Evolutionary conservation across 92 coral and sea anemone genomes (phyloP), one percentile per base, ranked within the genome.

Genomic region (Pocillopora grandis): DNA sequence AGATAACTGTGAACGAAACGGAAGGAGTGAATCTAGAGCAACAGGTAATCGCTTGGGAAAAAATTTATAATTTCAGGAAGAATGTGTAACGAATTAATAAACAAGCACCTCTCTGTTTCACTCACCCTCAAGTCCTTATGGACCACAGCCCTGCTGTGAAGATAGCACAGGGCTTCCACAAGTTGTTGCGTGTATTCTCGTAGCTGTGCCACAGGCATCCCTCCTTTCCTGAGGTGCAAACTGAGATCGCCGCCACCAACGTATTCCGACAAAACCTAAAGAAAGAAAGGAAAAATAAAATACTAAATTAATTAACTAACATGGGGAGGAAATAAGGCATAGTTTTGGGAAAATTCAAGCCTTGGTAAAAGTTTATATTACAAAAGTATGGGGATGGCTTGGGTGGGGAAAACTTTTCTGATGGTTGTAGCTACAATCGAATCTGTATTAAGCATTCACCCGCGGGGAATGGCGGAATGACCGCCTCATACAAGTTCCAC

Each of bases 101-200:
- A 23, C 70, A 21, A 42, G 31, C 31, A 21, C 33, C 21, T n/a
- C 14, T 27, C 17, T 21, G 18, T 61, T 17, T 1, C 71, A 52
- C 84, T 27, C 58, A 94, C 99, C 95, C 93, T 97, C 66, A 97
- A 84, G 64, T 94, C 94, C 74, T 94, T 97, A 66, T 94, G 99
- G 2, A 97, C 98, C n/a, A 97, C 96, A 68, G 97, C 91, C 59
- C 94, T 94, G 56, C 98, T 97, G 66, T 97, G 99, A 10, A 97
- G 89, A 81, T 97, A 97, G 80, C 94, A 87, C 80, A 97, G 82
- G 60, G 94, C 93, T 69, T 97, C 97, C 75, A 94, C 84, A 61
- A 97, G 79, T 60, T 97, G 97, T 20, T 89, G 94, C 1, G 91
- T 79, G 90, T 97, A 94, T 42, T 94, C 90, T 66, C 90, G 88